A percentile compares a stretch with the other conserved stretches of the same genome.
Evolutionary conservation across 1,140 invertebrate species (phyloP).

Genomic region (Zaprionus gabonicus): DNA sequence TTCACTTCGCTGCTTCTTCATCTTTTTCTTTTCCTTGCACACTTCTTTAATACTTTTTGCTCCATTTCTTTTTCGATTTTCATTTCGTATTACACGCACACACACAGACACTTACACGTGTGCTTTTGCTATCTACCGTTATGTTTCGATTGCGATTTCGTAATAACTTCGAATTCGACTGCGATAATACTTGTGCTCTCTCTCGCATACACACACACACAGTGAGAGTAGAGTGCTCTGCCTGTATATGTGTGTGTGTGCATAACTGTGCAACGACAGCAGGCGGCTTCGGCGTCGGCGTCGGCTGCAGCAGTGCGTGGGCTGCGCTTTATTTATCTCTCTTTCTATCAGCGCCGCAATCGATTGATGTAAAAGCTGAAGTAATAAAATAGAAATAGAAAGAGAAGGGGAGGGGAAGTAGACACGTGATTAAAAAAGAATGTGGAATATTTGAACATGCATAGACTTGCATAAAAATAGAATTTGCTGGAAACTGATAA

Average conservation of each 20-base stretch:
- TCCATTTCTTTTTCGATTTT: constrained; percentile 44
- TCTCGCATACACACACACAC: constrained; percentile 16
- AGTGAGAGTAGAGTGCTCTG: constrained; percentile 20
- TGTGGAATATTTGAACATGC: neutral
- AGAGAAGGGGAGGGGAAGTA: neutral
- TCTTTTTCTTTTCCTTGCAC: neutral
- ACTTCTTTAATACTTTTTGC: neutral
- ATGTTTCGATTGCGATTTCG: constrained; percentile 76
- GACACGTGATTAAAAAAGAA: constrained; percentile 5
- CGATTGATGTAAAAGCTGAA: constrained; percentile 33
- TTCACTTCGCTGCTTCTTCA: neutral
- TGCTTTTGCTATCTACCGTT: constrained; percentile 71
- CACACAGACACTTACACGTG: neutral
- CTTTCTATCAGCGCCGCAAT: neutral
- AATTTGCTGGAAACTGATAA: neutral
- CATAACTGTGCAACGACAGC: constrained; percentile 50
- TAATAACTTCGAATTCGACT: constrained; percentile 66
- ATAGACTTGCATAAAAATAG: neutral
- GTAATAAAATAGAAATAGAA: constrained; percentile 48
- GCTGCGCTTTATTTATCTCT: constrained; percentile 43
- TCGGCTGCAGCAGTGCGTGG: constrained; percentile 53
- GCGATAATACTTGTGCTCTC: constrained; percentile 59
- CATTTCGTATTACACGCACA: constrained; percentile 18
- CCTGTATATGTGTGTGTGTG: constrained; percentile 32
- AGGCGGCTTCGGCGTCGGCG: constrained; percentile 9